Conservation (phyloP, 2,888 invertebrate species). For the Emmelina monodactyla region DNA sequence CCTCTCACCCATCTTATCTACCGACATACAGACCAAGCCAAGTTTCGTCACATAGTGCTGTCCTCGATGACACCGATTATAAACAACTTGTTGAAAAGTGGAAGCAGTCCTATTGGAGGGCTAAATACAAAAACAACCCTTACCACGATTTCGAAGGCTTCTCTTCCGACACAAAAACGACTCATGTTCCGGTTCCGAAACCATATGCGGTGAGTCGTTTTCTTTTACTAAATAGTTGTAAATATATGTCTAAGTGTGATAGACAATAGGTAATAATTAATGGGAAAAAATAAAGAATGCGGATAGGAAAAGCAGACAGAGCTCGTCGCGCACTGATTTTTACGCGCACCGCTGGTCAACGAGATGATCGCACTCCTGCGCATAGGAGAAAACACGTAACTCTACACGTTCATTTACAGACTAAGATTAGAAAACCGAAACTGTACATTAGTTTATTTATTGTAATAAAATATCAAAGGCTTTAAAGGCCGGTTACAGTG, state of each 20-base stretch:
- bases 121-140: conserved; percentile 40
- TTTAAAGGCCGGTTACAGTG: no score
- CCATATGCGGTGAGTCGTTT: conserved; percentile 50
- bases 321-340: conserved; percentile 60
- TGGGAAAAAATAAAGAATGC: conserved; percentile 50
- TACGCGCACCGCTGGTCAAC: conserved; percentile 37
- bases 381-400: conserved; percentile 49
- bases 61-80: conserved; percentile 37
- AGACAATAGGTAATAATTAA: conserved; percentile 33
- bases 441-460: no score
- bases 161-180: conserved; percentile 32
- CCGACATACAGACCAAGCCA: conserved; percentile 33
- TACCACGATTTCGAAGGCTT: conserved; percentile 40
- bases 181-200: conserved; percentile 44
- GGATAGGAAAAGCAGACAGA: conserved; percentile 48
- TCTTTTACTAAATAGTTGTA: background rate
- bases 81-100: conserved; percentile 49
- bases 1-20: conserved; percentile 41
- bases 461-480: no score
- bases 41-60: no score
- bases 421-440: no score
- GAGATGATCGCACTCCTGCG: conserved; percentile 43
- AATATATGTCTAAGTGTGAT: conserved; percentile 6
- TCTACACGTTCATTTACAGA: conserved; percentile 24
- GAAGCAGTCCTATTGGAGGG: conserved; percentile 47